These are phyloP conservation scores for Sogatella furcifera DNA, from an alignment of 1,140 invertebrate species.

Conservation along the genomic window DNA sequence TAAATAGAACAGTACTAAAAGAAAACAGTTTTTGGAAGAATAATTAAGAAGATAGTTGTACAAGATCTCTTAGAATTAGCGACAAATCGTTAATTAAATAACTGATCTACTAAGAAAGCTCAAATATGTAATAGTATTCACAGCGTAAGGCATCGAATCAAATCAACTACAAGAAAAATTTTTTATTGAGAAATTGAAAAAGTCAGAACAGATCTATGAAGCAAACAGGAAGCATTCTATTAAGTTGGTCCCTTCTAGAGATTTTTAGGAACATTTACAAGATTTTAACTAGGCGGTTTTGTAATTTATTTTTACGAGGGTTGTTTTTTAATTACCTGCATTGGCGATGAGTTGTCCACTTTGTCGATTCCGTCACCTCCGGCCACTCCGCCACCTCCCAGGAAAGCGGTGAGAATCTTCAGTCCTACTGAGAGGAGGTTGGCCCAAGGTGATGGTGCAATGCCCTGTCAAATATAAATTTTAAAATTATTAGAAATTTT, in stretches of 20 bases:
- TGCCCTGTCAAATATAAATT: conserved; percentile 28
- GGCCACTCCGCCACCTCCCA: conserved; percentile 55
- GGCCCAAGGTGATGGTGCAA: conserved; percentile 68
- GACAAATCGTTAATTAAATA: no score
- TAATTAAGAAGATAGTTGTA: no score
- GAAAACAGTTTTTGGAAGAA: no score
- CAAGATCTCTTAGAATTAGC: no score
- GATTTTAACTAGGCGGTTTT: background rate
- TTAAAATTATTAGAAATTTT: background rate
- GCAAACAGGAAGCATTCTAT: no score
- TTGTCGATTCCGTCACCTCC: conserved; percentile 75
- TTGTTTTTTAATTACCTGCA: conserved; percentile 53
- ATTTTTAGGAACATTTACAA: no score
- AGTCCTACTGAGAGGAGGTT: conserved; percentile 69
- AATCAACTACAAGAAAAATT: background rate
- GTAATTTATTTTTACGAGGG: background rate
- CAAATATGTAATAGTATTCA: no score
- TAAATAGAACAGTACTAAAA: no score
- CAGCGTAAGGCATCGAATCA: no score
- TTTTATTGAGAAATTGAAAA: background rate
- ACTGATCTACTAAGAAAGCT: no score
- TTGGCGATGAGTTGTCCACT: conserved; percentile 71
- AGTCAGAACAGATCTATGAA: no score
- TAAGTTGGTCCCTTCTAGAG: no score
- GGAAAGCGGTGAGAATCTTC: conserved; percentile 68